These are phyloP conservation scores for Atrina japonica DNA, from an alignment of 2,888 invertebrate genomes.

Conservation along the genomic window DNA sequence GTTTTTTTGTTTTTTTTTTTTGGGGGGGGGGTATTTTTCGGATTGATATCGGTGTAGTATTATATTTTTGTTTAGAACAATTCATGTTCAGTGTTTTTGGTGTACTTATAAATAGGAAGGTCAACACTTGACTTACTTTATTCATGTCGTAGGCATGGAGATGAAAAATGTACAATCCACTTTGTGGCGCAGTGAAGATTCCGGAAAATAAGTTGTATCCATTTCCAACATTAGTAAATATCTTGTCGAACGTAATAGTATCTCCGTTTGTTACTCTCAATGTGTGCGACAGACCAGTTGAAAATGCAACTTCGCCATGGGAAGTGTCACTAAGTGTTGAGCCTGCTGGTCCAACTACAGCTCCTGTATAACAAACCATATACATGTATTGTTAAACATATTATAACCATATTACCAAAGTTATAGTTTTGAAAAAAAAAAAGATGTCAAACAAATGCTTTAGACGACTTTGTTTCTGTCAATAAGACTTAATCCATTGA, in stretches of 20 bases:
- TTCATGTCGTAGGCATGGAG: constrained; percentile 41
- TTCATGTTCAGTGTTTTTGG: too few species aligned
- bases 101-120: too few species aligned
- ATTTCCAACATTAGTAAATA: constrained; percentile 35
- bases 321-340: constrained; percentile 3
- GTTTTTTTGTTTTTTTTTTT: too few species aligned
- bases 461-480: too few species aligned
- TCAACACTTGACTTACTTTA: constrained; percentile 8
- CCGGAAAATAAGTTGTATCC: constrained; percentile 28
- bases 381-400: too few species aligned
- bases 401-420: too few species aligned
- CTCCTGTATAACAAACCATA: not conserved
- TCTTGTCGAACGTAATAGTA: constrained; percentile 29
- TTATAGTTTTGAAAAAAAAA: too few species aligned
- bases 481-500: too few species aligned
- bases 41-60: too few species aligned
- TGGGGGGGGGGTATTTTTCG: too few species aligned
- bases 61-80: too few species aligned
- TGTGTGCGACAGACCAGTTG: constrained; percentile 32
- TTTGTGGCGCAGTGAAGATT: constrained; percentile 27
- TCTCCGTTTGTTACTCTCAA: constrained; percentile 24
- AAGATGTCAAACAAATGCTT: too few species aligned
- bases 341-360: constrained; percentile 4
- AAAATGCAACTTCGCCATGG: constrained; percentile 29
- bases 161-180: constrained; percentile 37